Conservation (phyloP, 1,140 invertebrate species). For the Zaprionus vittiger region DNA sequence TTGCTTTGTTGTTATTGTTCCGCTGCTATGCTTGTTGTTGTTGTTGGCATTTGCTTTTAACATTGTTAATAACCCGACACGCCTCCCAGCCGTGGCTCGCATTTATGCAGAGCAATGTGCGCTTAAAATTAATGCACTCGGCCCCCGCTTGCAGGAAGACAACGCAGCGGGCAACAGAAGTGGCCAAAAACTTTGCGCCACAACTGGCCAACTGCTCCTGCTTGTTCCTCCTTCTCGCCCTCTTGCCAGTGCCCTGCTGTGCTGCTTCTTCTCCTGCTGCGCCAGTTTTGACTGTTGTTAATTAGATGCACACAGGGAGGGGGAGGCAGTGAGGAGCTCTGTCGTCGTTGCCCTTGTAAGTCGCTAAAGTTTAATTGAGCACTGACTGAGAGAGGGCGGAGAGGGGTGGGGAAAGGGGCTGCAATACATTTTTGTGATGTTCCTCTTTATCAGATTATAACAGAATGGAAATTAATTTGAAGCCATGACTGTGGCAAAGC, state of each 20-base stretch:
- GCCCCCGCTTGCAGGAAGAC: conserved; percentile 40
- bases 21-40: conserved; percentile 23
- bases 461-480: conserved; percentile 30
- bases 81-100: conserved; percentile 47
- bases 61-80: conserved; percentile 81
- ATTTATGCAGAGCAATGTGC: conserved; percentile 81
- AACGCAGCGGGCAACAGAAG: conserved; percentile 50
- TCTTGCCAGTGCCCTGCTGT: not conserved
- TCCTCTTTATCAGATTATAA: conserved; percentile 19
- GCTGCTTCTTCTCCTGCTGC: conserved; percentile 3
- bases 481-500: conserved; percentile 24
- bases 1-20: conserved; percentile 54
- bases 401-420: not conserved
- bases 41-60: conserved; percentile 71
- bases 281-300: conserved; percentile 53
- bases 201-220: conserved; percentile 17
- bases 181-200: conserved; percentile 65
- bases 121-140: conserved; percentile 79
- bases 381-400: not conserved
- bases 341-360: conserved; percentile 36
- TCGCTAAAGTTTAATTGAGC: conserved; percentile 42
- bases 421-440: conserved; percentile 30
- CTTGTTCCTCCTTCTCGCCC: not conserved
- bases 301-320: conserved; percentile 59
- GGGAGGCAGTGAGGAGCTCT: not conserved